A percentile compares a stretch with the other conserved stretches of the same genome.
phyloP scores from a whole-genome alignment of 2,797 vertebrate genomes.

The Discoglossus pictus region DNA sequence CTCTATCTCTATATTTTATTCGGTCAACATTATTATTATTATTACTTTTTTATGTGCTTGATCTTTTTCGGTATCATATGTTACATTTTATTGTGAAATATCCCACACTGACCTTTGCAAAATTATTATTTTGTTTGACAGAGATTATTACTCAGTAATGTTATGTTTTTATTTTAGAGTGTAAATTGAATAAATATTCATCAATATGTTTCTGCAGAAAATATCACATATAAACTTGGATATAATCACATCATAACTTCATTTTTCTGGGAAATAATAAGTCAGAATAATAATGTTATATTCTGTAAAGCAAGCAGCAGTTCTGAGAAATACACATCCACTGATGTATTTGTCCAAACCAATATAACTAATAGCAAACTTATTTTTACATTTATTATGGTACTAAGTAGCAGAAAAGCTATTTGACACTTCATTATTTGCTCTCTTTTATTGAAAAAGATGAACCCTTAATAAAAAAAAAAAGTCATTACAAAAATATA shows the following conservation, averaged over 20 bases:
- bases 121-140: slow-evolving; percentile 28
- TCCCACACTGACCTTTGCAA: slow-evolving; percentile 10
- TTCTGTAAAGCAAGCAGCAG: not conserved
- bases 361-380: not conserved
- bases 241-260: slow-evolving; percentile 4
- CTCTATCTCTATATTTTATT: no score
- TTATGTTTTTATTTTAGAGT: not conserved
- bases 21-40: no score
- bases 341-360: slow-evolving; percentile 4
- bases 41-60: no score
- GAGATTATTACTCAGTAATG: slow-evolving; percentile 25
- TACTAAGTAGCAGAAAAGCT: slow-evolving; percentile 18
- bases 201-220: slow-evolving; percentile 5
- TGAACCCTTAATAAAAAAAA: slow-evolving; percentile 22
- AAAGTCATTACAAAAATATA: slow-evolving; percentile 10
- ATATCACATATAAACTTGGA: not conserved
- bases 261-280: slow-evolving; percentile 11
- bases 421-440: slow-evolving; percentile 34
- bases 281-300: not conserved
- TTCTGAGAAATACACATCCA: slow-evolving; percentile 18
- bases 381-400: slow-evolving; percentile 7
- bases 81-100: slow-evolving; percentile 37
- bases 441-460: slow-evolving; percentile 28
- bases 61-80: slow-evolving; percentile 8
- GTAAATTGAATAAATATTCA: slow-evolving; percentile 7